These are phyloP conservation scores for Platichthys flesus DNA, from an alignment of 2,113 vertebrate genomes.

Conservation along the genomic window DNA sequence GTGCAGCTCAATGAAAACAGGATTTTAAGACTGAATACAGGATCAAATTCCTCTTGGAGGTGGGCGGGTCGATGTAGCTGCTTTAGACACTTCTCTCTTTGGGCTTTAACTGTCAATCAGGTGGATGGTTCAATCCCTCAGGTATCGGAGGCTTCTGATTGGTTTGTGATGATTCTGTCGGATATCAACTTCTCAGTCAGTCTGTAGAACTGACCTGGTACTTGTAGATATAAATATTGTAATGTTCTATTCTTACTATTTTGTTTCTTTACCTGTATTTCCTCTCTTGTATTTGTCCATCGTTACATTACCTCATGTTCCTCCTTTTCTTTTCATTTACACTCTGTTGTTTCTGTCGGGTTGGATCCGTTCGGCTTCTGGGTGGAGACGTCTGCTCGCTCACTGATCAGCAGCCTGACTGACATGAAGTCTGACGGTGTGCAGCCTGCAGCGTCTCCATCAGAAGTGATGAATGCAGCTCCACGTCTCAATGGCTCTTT, in stretches of 20 bases:
- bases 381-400: no score
- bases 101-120: constrained; percentile 21
- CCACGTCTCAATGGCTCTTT: neutral
- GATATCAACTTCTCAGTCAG: constrained; percentile 35
- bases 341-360: neutral
- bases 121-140: constrained; percentile 8
- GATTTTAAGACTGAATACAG: constrained; percentile 63
- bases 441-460: no score
- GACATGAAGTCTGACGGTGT: no score
- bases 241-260: neutral
- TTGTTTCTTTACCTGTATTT: no score
- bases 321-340: neutral
- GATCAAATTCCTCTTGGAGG: neutral
- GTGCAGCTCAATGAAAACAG: neutral
- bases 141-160: constrained; percentile 28
- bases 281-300: neutral
- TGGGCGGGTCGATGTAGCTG: constrained; percentile 18
- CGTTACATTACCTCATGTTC: neutral
- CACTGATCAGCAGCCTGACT: no score
- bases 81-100: neutral
- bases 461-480: neutral
- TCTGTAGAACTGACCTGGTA: constrained; percentile 23
- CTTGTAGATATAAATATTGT: neutral
- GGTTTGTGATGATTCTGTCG: constrained; percentile 2
- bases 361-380: no score